Evolutionary conservation across 2,797 vertebrate genomes (phyloP), one percentile per base, ranked within the genome.

Genomic region (Odontamblyopus rebecca): DNA sequence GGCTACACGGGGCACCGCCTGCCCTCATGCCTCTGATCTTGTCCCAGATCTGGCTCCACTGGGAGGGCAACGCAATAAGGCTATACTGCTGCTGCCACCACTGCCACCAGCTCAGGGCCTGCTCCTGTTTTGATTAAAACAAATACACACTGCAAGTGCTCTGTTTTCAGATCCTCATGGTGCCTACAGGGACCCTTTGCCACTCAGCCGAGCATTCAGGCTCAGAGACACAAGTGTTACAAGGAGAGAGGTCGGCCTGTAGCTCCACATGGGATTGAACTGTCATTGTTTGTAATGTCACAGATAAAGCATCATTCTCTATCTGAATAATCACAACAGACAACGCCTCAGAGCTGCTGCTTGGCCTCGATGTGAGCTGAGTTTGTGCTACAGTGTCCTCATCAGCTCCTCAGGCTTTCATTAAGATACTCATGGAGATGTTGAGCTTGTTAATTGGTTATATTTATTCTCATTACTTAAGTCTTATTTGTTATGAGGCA

Each of bases 241-340:
- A 13, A 51, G 78, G 85, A 81, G 71, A 68, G 68, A 76, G 90
- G 79, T 82, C 80, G 78, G 86, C 89, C 89, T 60, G 74, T 80
- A 89, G 91, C 83, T 76, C 85, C 77, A 77, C 72, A 85, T 79
- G 79, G 75, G 86, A 91, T 89, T 89, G 90, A 89, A 91, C 89
- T 92, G 91, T 92, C 92, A 91, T 90, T 85, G 90, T 87, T 81
- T 81, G 60, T 92, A 90, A 93, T 90, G 91, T 93, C 92, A 90
- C 86, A 77, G 77, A 71, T 73, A 78, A 85, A 85, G 76, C 87
- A 72, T 91, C 91, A 90, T 78, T 90, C 90, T 86, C 77, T 41
- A 88, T 93, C 89, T 91, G 79, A 92, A 93, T 94, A 92, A 93
- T 88, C 53, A 41, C 50, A 67, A 66, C 30, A 87, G 92, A 91